Percentiles rank a stretch among this genome's conserved stretches.
phyloP scores from a whole-genome alignment of 2,113 vertebrate genomes.

The Pionites leucogaster region DNA sequence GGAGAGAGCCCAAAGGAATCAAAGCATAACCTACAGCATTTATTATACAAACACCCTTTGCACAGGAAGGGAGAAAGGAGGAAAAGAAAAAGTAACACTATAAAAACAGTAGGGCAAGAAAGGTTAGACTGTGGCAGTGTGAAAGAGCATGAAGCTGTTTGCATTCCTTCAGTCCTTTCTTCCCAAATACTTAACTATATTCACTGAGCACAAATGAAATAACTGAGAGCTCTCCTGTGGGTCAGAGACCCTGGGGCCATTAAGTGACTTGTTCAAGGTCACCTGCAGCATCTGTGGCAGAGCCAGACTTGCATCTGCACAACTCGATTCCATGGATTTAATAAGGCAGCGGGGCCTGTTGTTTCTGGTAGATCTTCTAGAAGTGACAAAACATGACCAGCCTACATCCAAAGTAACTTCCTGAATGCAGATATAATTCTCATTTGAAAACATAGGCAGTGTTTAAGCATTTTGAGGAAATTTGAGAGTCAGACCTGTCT shows the following conservation, averaged over 20 bases:
- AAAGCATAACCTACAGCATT: background rate
- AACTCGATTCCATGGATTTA: rapidly evolving
- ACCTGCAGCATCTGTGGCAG: background rate
- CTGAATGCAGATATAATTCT: background rate
- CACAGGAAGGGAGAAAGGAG: background rate
- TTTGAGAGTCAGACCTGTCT: background rate
- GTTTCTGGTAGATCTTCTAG: background rate
- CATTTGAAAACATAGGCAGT: background rate
- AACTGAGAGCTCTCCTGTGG: background rate
- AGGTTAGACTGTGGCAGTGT: background rate
- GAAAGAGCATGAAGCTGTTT: background rate
- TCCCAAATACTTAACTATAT: background rate
- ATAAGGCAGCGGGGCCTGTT: background rate
- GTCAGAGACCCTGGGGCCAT: background rate
- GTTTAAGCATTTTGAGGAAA: background rate
- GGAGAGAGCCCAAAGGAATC: background rate
- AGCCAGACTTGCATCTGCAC: background rate
- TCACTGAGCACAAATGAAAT: background rate
- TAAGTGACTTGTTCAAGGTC: background rate
- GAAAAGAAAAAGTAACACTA: background rate
- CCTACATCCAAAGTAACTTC: background rate
- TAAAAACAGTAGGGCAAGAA: background rate
- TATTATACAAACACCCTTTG: background rate
- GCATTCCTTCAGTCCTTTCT: background rate
- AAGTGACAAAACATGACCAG: background rate